Evolutionary conservation across 2,888 invertebrate genomes (phyloP).

Genomic region (Pteria penguin): DNA sequence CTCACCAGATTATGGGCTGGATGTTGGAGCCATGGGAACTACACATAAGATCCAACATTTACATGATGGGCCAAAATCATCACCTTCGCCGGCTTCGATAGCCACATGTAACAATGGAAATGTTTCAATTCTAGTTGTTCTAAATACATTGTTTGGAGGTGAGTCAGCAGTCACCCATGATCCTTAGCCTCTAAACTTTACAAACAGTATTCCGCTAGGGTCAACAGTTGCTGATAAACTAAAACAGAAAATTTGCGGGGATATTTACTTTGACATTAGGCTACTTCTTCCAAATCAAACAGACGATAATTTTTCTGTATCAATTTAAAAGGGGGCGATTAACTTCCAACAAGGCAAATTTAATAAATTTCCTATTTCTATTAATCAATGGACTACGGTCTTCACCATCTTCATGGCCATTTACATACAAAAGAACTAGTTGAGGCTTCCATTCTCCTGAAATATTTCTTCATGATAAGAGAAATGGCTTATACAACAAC

Average conservation of each 20-base stretch:
- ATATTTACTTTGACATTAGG: background rate
- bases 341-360: background rate
- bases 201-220: slow-evolving; percentile 8
- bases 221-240: background rate
- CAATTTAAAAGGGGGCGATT: background rate
- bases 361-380: background rate
- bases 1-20: too few relatives aligned
- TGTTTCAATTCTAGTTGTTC: background rate
- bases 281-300: background rate
- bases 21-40: too few relatives aligned
- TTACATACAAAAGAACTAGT: background rate
- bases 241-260: slow-evolving; percentile 6
- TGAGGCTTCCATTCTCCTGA: background rate
- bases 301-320: slow-evolving; percentile 5
- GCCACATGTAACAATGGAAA: background rate
- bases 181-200: slow-evolving; percentile 9
- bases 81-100: background rate
- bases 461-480: background rate
- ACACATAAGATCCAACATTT: too few relatives aligned
- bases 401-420: background rate
- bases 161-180: slow-evolving; percentile 7
- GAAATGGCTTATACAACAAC: background rate
- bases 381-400: background rate
- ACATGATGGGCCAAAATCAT: background rate
- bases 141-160: too few relatives aligned